Evolutionary conservation across 2,113 vertebrate genomes (phyloP).

Genomic region (Diphyllodes magnificus): DNA sequence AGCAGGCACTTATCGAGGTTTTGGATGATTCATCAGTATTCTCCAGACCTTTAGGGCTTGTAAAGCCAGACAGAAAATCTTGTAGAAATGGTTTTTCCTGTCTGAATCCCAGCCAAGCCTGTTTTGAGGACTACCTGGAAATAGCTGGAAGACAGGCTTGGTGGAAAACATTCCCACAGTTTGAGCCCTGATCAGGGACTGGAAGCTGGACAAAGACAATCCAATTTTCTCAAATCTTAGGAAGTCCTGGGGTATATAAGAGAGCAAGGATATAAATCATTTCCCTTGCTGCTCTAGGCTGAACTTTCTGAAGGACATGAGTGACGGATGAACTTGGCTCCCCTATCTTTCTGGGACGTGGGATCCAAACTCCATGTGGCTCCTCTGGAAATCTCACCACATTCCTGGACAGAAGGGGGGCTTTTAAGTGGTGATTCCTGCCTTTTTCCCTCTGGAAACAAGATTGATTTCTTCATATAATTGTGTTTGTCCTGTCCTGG

Average conservation of each 20-base stretch:
- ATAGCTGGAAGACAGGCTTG: not conserved
- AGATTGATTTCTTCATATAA: not conserved
- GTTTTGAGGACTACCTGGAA: slow-evolving; percentile 43
- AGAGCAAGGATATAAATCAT: not conserved
- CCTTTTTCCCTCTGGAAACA: not conserved
- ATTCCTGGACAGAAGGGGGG: not conserved
- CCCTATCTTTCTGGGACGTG: rapidly evolving
- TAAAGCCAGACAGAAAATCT: slow-evolving; percentile 25
- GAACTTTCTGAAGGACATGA: not conserved
- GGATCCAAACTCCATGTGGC: not conserved
- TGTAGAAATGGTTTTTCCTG: slow-evolving; percentile 20
- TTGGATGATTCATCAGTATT: not conserved
- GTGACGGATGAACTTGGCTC: not conserved
- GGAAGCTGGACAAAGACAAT: not conserved
- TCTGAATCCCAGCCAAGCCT: not conserved
- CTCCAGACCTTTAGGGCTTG: not conserved
- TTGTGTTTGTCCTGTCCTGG: not conserved
- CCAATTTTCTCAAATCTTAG: not conserved
- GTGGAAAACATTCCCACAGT: not conserved
- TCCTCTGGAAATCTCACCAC: not conserved
- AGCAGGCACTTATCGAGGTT: not conserved
- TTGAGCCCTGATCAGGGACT: not conserved
- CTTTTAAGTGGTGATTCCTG: not conserved
- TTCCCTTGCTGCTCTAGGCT: not conserved
- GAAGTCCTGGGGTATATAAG: not conserved